A percentile compares a stretch with the other conserved stretches of the same genome.
phyloP scores from a whole-genome alignment of 2,888 invertebrate genomes.

The Sminthurides aquaticus region DNA sequence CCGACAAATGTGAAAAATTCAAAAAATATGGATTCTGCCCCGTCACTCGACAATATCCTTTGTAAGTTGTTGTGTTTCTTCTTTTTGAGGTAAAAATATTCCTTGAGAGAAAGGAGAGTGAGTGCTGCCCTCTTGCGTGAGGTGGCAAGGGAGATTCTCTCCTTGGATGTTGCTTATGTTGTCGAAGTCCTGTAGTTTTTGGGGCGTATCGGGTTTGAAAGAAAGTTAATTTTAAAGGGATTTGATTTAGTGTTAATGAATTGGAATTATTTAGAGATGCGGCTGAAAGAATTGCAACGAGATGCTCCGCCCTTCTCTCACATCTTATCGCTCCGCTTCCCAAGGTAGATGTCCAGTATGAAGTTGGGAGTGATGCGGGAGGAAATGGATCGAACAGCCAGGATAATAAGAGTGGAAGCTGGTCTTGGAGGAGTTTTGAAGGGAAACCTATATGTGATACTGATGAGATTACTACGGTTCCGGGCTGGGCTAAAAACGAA shows the following conservation, averaged over 20 bases:
- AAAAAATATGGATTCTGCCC: conserved; percentile 42
- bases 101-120: too few relatives aligned
- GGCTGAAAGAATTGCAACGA: conserved; percentile 38
- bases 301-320: conserved; percentile 41
- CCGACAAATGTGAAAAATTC: conserved; percentile 41
- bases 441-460: conserved; percentile 43
- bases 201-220: too few relatives aligned
- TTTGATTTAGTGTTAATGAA: too few relatives aligned
- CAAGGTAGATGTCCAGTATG: conserved; percentile 40
- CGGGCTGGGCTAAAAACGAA: conserved; percentile 43
- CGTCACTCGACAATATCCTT: conserved; percentile 39
- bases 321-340: conserved; percentile 42
- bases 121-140: too few relatives aligned
- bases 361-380: conserved; percentile 14
- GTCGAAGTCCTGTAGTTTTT: too few relatives aligned
- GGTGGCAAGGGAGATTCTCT: too few relatives aligned
- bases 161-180: too few relatives aligned
- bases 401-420: conserved; percentile 20
- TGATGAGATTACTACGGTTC: conserved; percentile 39
- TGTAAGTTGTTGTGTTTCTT: conserved; percentile 29
- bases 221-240: too few relatives aligned
- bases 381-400: not conserved
- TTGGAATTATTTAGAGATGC: too few relatives aligned
- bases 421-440: conserved; percentile 39
- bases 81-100: not conserved